Base-by-base conservation (phyloP, 2,113 vertebrate species). In the Rhinolophus sinicus region DNA sequence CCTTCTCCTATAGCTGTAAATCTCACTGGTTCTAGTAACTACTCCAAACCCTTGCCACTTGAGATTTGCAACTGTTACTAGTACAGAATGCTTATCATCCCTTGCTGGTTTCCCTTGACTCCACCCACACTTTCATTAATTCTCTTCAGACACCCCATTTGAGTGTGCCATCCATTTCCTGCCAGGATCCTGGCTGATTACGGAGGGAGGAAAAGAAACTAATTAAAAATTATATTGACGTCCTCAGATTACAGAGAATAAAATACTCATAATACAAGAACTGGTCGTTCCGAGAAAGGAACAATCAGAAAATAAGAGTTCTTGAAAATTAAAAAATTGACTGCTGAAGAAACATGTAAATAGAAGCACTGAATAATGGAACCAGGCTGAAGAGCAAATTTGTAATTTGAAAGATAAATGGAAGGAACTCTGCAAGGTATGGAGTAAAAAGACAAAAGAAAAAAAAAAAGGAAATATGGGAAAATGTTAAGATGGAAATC, bases 181-280 rank as follows among this genome's bases (percentile, higher is more conserved):
- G 35, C 80, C 64, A 93, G 64, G 65, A 90, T 88, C 76, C 50
- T 94, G 30, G 64, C 64, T 94, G 69, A 94, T 60, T 84, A 13
- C 75, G 64, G 62, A 75, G 33, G 50, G 44, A 93, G 33, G 85
- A 90, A 90, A 90, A 96, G 12, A 94, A 58, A 75, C 89, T 93
- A 94, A 94, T 70, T 92, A 92, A 93, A 92, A 90, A 78, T 86
- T 44, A 92, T 91, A 92, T 76, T 83, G 92, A 65, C 12, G 87
- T 62, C 62, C 54, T 90, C 35, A 73, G 38, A 77, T 77, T 84
- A 70, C 52, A 90, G 40, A 91, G 50, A 94, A 90, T 73, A 77
- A 95, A 94, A 93, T 92, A 82, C 38, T 82, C 69, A 44, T 58
- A 80, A 91, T 52, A 72, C 1, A 93, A 96, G 80, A 93, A 94